These are phyloP conservation scores for Scytalopus superciliaris DNA, from an alignment of 2,113 vertebrate species.

Conservation along the genomic window DNA sequence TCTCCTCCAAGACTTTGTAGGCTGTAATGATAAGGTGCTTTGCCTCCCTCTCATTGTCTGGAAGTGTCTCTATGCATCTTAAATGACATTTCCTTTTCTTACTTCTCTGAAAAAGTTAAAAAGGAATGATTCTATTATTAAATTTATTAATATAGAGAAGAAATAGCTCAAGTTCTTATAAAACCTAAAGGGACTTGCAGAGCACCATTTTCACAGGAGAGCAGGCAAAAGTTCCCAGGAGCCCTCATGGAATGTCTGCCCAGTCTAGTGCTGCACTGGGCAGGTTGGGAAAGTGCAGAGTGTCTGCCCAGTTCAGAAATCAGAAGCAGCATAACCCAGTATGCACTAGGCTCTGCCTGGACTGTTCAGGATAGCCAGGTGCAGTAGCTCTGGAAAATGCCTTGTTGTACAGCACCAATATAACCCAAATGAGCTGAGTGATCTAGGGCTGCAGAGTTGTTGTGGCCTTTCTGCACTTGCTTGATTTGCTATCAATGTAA, in stretches of 20 bases:
- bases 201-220: not conserved
- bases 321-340: not conserved
- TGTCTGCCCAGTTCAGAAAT: not conserved
- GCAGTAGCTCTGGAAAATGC: not conserved
- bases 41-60: not conserved
- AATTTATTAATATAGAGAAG: not conserved
- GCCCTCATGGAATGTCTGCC: not conserved
- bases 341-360: not conserved
- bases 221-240: not conserved
- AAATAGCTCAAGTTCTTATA: not conserved
- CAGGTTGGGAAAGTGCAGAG: not conserved
- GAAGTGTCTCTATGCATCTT: not conserved
- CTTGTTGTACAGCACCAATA: fast-evolving
- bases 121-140: not conserved
- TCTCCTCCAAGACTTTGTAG: not conserved
- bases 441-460: not conserved
- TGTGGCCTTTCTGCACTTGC: not conserved
- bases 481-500: not conserved
- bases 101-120: not conserved
- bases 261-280: fast-evolving
- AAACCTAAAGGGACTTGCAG: not conserved
- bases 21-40: not conserved
- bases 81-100: not conserved
- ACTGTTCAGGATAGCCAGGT: not conserved
- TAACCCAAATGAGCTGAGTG: not conserved